A percentile compares a stretch with the other conserved stretches of the same genome.
Evolutionary conservation across 2,888 invertebrate species (phyloP).

Genomic region (Drosophila yooni): DNA sequence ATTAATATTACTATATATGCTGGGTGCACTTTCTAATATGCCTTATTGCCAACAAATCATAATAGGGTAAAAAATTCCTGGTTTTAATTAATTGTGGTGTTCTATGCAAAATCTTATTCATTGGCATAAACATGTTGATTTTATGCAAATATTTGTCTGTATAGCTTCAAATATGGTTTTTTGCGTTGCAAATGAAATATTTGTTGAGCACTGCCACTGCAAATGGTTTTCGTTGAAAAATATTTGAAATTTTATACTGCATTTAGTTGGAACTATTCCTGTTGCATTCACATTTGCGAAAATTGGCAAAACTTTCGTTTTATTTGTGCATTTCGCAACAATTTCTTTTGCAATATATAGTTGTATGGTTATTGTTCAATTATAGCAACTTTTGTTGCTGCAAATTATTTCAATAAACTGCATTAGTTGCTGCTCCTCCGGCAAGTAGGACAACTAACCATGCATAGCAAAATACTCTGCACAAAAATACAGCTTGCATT

Average conservation of each 20-base stretch:
- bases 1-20: background rate
- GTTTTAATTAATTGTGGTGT: background rate
- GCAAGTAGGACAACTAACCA: slow-evolving; percentile 41
- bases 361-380: slow-evolving; percentile 42
- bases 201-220: slow-evolving; percentile 20
- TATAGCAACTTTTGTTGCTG: slow-evolving; percentile 43
- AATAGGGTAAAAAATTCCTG: background rate
- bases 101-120: slow-evolving; percentile 1
- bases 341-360: slow-evolving; percentile 46
- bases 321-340: slow-evolving; percentile 20
- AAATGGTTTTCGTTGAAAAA: slow-evolving; percentile 16
- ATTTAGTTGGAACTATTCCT: slow-evolving; percentile 12
- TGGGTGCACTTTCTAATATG: background rate
- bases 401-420: slow-evolving; percentile 52
- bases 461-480: slow-evolving; percentile 41
- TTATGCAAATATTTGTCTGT: slow-evolving; percentile 10
- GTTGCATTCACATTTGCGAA: background rate
- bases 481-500: slow-evolving; percentile 37
- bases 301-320: slow-evolving; percentile 20
- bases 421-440: slow-evolving; percentile 4
- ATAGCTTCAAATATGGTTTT: background rate
- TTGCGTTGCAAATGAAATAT: slow-evolving; percentile 20
- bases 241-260: slow-evolving; percentile 21
- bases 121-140: background rate
- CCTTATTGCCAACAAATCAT: background rate